A percentile compares a stretch with the other conserved stretches of the same genome.
Conservation (phyloP, 2,888 invertebrate species). For the Drosophila bunnanda region DNA sequence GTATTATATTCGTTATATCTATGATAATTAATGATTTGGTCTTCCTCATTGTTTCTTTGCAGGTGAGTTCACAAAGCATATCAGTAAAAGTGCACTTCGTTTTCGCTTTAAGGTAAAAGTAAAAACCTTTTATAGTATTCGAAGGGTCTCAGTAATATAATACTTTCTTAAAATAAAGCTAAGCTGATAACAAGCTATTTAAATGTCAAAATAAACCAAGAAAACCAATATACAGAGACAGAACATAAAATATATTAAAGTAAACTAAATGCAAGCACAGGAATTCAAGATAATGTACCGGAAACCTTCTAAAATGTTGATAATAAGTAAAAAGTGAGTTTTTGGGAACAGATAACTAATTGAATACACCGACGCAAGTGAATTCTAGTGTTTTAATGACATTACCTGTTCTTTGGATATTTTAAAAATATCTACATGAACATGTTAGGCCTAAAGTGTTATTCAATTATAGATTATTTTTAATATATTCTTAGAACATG, state of each 20-base stretch:
- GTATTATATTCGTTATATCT: neutral
- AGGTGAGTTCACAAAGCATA: conserved; percentile 55
- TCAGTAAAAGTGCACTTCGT: neutral
- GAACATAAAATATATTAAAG: conserved; percentile 17
- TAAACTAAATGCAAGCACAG: conserved; percentile 53
- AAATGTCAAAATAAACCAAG: neutral
- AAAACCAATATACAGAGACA: neutral
- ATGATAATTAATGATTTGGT: conserved; percentile 24
- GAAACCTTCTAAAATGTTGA: no score
- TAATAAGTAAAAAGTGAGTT: conserved; percentile 12
- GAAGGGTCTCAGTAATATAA: conserved; percentile 47
- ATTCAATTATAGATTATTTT: no score
- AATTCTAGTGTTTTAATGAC: no score
- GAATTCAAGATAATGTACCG: conserved; percentile 30
- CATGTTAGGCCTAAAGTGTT: no score
- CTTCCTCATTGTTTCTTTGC: conserved; percentile 48
- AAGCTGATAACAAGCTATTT: neutral
- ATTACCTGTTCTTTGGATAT: no score
- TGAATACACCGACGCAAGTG: neutral
- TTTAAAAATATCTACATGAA: no score
- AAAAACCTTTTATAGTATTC: neutral
- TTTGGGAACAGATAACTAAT: neutral
- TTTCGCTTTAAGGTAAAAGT: neutral
- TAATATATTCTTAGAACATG: neutral
- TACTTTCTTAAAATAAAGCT: conserved; percentile 51